A percentile compares a stretch with the other conserved stretches of the same genome.
phyloP scores from a whole-genome alignment of 1,140 invertebrate genomes.

The Drosophila ambigua region DNA sequence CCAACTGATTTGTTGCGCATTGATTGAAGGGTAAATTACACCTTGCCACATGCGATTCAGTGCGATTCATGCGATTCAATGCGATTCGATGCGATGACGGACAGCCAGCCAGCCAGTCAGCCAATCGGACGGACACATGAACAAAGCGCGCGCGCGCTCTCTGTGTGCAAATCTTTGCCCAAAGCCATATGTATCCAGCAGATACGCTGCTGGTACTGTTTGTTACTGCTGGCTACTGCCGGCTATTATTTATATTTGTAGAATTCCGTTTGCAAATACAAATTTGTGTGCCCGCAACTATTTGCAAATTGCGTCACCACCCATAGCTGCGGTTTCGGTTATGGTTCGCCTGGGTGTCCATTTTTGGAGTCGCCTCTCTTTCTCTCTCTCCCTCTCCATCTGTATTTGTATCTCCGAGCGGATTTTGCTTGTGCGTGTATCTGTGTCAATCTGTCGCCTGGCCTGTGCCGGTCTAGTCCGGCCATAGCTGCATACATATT shows the following conservation, averaged over 20 bases:
- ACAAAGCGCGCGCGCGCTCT: neutral
- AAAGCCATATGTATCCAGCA: conserved; percentile 29
- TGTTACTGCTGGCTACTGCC: conserved; percentile 38
- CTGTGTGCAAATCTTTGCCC: conserved; percentile 17
- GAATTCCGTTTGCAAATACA: conserved; percentile 50
- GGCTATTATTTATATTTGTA: conserved; percentile 50
- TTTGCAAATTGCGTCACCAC: conserved; percentile 71
- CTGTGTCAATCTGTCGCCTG: conserved; percentile 55
- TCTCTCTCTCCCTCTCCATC: neutral
- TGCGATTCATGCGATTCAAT: conserved; percentile 52
- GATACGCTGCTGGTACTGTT: conserved; percentile 12
- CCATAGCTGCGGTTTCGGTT: conserved; percentile 36
- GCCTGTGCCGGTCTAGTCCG: conserved; percentile 5
- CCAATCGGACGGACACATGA: conserved; percentile 1
- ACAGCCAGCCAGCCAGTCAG: conserved; percentile 2
- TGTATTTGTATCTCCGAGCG: conserved; percentile 10
- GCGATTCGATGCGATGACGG: conserved; percentile 45
- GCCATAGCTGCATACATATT: conserved; percentile 69
- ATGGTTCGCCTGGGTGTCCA: conserved; percentile 46
- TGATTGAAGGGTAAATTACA: conserved; percentile 82
- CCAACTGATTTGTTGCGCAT: conserved; percentile 79
- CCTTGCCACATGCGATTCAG: conserved; percentile 79
- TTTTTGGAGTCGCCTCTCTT: conserved; percentile 54
- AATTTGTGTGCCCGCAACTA: conserved; percentile 56
- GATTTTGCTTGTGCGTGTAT: conserved; percentile 25